These are phyloP conservation scores for Xerus inauris DNA, from an alignment of 2,113 vertebrate genomes.

Conservation along the genomic window DNA sequence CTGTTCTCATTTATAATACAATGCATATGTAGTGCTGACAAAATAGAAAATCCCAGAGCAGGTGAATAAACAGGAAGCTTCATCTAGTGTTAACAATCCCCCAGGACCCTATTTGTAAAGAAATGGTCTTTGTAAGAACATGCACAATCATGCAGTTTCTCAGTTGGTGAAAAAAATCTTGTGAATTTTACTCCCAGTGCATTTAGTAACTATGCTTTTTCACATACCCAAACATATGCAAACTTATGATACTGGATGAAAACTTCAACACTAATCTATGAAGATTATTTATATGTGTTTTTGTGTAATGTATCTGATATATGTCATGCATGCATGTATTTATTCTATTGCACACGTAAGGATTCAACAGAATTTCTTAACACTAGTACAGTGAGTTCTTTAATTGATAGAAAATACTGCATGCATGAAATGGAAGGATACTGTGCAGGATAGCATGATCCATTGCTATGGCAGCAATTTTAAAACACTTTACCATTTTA, in stretches of 20 bases:
- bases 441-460: background rate
- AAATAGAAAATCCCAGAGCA: background rate
- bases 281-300: background rate
- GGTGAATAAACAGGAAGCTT: conserved; percentile 7
- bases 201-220: background rate
- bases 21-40: background rate
- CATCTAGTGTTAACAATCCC: background rate
- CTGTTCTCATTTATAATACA: conserved; percentile 49
- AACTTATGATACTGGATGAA: background rate
- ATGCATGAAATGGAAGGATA: background rate
- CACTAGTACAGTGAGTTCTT: background rate
- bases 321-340: background rate
- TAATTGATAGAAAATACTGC: conserved; percentile 1
- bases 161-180: conserved; percentile 3
- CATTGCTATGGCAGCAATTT: background rate
- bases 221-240: background rate
- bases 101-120: background rate
- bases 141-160: fast-evolving
- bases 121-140: background rate
- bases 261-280: too few relatives aligned
- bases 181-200: background rate
- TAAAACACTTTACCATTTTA: background rate
- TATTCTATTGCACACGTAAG: background rate
- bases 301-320: background rate
- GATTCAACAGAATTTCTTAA: background rate